Conservation (phyloP, 2,888 invertebrate genomes). For the Busseola fusca region DNA sequence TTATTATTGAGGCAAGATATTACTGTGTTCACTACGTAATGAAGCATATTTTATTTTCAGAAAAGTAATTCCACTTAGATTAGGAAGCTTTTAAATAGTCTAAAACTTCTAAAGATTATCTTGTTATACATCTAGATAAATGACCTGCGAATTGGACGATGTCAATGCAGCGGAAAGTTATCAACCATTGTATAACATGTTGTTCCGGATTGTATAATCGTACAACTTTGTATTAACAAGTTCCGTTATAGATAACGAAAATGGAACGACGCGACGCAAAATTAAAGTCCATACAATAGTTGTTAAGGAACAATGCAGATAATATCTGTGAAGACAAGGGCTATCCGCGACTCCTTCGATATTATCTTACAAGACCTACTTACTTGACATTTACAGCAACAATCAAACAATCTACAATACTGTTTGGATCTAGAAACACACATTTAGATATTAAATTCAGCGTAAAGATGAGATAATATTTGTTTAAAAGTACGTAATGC, state of each 20-base stretch:
- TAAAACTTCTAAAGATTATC: constrained; percentile 25
- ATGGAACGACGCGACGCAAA: constrained; percentile 36
- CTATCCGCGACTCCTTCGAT: constrained; percentile 28
- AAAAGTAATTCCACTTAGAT: not conserved
- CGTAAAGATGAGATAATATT: constrained; percentile 45
- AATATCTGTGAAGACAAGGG: constrained; percentile 42
- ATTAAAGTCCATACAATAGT: constrained; percentile 39
- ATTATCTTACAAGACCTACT: constrained; percentile 7
- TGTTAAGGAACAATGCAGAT: constrained; percentile 46
- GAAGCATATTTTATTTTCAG: not conserved
- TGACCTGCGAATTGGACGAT: constrained; percentile 33
- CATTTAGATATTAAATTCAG: constrained; percentile 26
- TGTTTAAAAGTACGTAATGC: constrained; percentile 28
- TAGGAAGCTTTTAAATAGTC: constrained; percentile 3
- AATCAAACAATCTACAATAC: constrained; percentile 15
- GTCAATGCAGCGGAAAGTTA: constrained; percentile 36
- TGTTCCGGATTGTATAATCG: constrained; percentile 49
- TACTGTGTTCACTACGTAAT: not conserved
- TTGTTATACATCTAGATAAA: constrained; percentile 21
- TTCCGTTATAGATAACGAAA: constrained; percentile 49
- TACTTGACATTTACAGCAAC: constrained; percentile 40
- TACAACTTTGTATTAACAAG: constrained; percentile 48
- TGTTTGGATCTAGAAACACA: constrained; percentile 4
- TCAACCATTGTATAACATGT: constrained; percentile 37
- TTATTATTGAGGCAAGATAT: not conserved